Evolutionary conservation across 2,797 vertebrate species (phyloP), one percentile per base, ranked within the genome.

Genomic region (Psittacula echo): DNA sequence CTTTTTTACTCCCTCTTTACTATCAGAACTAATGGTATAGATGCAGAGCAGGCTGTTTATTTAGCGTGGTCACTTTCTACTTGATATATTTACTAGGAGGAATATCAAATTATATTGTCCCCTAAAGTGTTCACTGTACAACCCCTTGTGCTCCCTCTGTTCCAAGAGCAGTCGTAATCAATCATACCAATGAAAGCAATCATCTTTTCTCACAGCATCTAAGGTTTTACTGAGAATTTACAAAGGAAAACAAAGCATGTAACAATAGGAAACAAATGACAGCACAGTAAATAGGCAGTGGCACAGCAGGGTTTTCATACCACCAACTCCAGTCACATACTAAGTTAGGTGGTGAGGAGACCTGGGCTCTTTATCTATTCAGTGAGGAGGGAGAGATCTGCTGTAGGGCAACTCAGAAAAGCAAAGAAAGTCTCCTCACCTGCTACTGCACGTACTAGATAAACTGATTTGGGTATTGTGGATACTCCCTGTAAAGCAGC

Each of bases 41-140:
- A 73, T 58, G 51, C 30, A 50, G 76, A 68, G 29, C 21, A 78
- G 41, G 21, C 53, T 91, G 32, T 65, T 91, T 72, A 45, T 62
- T 83, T 90, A 88, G 61, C 27, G 6, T n/a, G 58, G 70, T 60
- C 87, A 50, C 89, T 86, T 95, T 89, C 75, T 89, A 45, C 50
- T 92, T 92, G 85, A 89, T 92, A 34, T 80, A 94, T 94, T 93
- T 94, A 68, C 77, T 65, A 74, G 54, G 47, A 86, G 32, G 32
- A 95, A 54, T 95, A 91, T 83, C 58, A 91, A 93, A 95, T 79
- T 60, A 70, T 60, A 30, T 73, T 81, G 67, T 72, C 58, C 86
- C 71, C 73, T 51, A 29, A 92, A 87, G 67, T 90, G 85, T 54
- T 93, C 68, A 42, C 27, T 77, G 34, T 64, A 58, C 39, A 89